Evolutionary conservation across 2,888 invertebrate species (phyloP), one percentile per base, ranked within the genome.

Genomic region (Rhorus exstirpatorius): DNA sequence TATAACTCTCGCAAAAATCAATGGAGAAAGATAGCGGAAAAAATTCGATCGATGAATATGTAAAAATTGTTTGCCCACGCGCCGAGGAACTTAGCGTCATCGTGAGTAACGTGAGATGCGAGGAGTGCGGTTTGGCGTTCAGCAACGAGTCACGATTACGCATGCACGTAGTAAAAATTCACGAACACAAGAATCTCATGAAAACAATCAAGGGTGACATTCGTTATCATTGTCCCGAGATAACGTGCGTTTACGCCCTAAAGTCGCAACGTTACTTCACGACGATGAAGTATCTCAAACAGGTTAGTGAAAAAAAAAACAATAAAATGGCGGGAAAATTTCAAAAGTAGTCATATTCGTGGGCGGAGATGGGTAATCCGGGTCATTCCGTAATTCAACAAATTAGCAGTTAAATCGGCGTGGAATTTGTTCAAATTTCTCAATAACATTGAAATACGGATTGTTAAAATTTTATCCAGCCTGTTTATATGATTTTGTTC

Each of bases 201-300:
- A 92, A 91, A 85, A 85, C 79, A 24, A 83, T 84, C 0, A 91
- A 90, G 63, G 89, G 90, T 70, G 90, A 89, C 74, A 80, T 90
- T 41, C 88, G 86, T 7, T 93, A 92, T 78, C 92, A 92, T 51
- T 93, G 93, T 79, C 93, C 93, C 0, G 88, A 90, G 26, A 83
- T 88, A 14, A 86, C 88, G 17, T 93, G 93, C 55, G 85, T 92
- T 68, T 93, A 93, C 76, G 88, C 92, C 0, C 79, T 84, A 1
- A 86, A 87, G 35, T 90, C 90, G 0, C 83, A 89, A 51, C 88
- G 92, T 51, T 87, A 89, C 79, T 93, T 93, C 81, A 89, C 86
- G 0, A 89, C 88, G 24, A 90, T 92, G 88, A 93, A 93, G 68
- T 93, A 93, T 65, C 85, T 93, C 6, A 93, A 93, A 77, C 93